Percentiles rank a stretch among this genome's conserved stretches.
Conservation (phyloP, 2,113 vertebrate genomes). For the Nycticryphes semicollaris region DNA sequence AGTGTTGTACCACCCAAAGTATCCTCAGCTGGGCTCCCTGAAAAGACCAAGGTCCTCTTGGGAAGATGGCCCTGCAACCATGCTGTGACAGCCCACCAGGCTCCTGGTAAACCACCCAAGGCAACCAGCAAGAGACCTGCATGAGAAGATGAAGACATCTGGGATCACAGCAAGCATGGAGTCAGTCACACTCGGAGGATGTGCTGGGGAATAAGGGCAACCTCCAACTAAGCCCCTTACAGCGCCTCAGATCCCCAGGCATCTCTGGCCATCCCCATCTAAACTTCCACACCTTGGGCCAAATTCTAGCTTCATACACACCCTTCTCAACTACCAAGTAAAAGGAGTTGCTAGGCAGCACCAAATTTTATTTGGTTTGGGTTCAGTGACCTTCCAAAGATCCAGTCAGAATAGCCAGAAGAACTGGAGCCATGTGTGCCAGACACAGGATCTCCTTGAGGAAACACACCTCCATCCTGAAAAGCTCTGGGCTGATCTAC, state of each 20-base stretch:
- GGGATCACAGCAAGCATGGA: rapidly evolving
- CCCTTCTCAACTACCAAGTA: background rate
- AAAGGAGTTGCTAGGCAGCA: background rate
- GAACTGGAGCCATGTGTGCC: background rate
- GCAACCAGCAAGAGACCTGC: background rate
- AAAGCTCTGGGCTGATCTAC: background rate
- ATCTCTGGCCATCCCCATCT: background rate
- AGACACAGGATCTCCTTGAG: background rate
- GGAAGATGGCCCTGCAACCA: background rate
- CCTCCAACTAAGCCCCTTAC: background rate
- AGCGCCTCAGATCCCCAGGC: background rate
- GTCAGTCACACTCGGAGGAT: background rate
- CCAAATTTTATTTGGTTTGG: rapidly evolving
- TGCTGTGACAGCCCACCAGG: background rate
- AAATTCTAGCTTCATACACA: background rate
- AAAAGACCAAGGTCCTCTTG: background rate
- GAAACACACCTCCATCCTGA: background rate
- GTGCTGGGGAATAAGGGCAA: background rate
- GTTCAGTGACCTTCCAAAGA: background rate
- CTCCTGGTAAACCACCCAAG: background rate
- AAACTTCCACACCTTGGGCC: no score
- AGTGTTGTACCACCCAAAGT: background rate
- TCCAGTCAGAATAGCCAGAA: rapidly evolving
- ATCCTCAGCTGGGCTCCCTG: background rate
- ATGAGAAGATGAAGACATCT: no score